Base-by-base conservation (phyloP, 2,113 vertebrate genomes). In the Phodopus roborovskii region DNA sequence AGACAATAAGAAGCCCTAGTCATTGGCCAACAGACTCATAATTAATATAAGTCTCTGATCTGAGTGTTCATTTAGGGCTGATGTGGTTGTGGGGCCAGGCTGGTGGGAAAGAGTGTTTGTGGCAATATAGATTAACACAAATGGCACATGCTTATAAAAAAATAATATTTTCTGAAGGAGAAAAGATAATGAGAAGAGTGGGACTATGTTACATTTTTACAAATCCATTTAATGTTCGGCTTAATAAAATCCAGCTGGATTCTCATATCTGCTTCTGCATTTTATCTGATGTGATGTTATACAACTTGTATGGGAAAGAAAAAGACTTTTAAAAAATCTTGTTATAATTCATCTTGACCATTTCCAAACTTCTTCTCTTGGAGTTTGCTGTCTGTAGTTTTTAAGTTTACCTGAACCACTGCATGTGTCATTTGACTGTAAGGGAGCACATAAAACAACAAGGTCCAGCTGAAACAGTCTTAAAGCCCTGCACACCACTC, bases 71-170 rank as follows among this genome's bases (percentile, higher is more conserved):
- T 45, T 45, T 45, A 6, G 45, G 45, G 45, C 45, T 45, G 3
- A 45, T 45, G 45, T 6, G 45, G 45, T 45, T 45, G 6, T 45
- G 45, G 45, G 45, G 6, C 45, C 45, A 45, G 45, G 45, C 45
- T 45, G 45, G 45, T 45, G 45, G 45, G 45, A 45, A 45, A 45
- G 45, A 45, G 45, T 45, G 45, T 45, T 45, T 45, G 45, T 45
- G 6, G 45, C 45, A 45, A 45, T 45, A 45, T 56, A 42, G 53
- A 17, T 50, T 90, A 75, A 50, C 50, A 90, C 15, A 70, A 85
- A 68, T 60, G 85, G 56, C 30, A 87, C 30, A 17, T 20, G 62
- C 93, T 92, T 48, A 75, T 86, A 62, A 83, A 92, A 92, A 92
- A 90, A 85, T 39, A 36, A 33, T 56, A 39, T 60, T 74, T 1